These are phyloP conservation scores for Phorcus lineatus DNA, from an alignment of 2,888 invertebrate species.

Conservation along the genomic window DNA sequence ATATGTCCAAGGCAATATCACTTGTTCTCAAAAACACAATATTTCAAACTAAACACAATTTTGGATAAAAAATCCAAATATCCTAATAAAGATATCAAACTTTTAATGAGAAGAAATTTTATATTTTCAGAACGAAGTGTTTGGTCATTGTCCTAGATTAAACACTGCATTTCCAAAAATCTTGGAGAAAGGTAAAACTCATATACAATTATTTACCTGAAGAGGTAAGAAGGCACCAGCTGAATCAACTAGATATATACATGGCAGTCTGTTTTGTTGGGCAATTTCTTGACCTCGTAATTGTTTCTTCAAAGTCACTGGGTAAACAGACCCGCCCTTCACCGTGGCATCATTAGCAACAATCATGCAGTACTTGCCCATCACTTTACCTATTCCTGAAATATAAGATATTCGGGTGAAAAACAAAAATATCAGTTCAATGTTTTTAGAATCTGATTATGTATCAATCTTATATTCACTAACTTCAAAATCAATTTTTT, in stretches of 20 bases:
- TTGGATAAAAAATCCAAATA: no score
- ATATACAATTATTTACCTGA: constrained; percentile 69
- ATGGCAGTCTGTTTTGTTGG: constrained; percentile 74
- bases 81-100: no score
- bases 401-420: constrained; percentile 4
- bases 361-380: constrained; percentile 75
- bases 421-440: neutral
- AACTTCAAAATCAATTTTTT: no score
- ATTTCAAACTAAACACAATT: no score
- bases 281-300: constrained; percentile 76
- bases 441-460: neutral
- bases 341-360: constrained; percentile 77
- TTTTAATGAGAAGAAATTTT: no score
- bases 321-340: constrained; percentile 78
- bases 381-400: constrained; percentile 76
- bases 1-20: no score
- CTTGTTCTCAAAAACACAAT: no score
- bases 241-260: constrained; percentile 77
- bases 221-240: constrained; percentile 78
- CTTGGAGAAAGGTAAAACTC: no score
- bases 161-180: no score
- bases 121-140: no score
- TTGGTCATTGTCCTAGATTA: no score
- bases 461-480: no score
- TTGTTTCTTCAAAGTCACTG: constrained; percentile 76